A percentile compares a stretch with the other conserved stretches of the same genome.
Conservation (phyloP, 2,888 invertebrate genomes). For the Meandrusa payeni region DNA sequence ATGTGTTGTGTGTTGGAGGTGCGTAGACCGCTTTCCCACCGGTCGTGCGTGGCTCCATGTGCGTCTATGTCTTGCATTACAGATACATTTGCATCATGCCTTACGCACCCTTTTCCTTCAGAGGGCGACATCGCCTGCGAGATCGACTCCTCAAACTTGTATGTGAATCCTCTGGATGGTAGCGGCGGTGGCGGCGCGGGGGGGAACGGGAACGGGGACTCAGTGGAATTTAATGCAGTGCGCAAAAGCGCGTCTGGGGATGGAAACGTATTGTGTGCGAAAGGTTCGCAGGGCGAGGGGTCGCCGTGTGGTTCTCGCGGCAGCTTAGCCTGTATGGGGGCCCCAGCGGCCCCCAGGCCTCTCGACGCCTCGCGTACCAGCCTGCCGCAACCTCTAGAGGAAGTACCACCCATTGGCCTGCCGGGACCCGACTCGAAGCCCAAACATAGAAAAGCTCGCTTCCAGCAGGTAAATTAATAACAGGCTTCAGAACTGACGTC, state of each 20-base stretch:
- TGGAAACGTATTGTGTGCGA: slow-evolving; percentile 83
- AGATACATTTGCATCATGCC: slow-evolving; percentile 97
- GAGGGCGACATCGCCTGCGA: slow-evolving; percentile 88
- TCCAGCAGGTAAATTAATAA: slow-evolving; percentile 86
- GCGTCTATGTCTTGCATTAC: slow-evolving; percentile 85
- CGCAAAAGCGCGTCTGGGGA: slow-evolving; percentile 92
- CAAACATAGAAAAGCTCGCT: slow-evolving; percentile 92
- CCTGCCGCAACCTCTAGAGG: slow-evolving; percentile 61
- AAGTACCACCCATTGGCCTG: slow-evolving; percentile 76
- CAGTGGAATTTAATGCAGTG: slow-evolving; percentile 80
- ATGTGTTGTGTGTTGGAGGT: slow-evolving; percentile 28
- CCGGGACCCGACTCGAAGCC: slow-evolving; percentile 79
- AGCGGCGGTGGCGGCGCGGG: slow-evolving; percentile 68
- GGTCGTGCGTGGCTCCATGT: slow-evolving; percentile 66
- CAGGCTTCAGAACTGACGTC: slow-evolving; percentile 24
- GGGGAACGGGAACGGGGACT: slow-evolving; percentile 38
- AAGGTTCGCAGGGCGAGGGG: slow-evolving; percentile 77
- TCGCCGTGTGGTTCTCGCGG: slow-evolving; percentile 69
- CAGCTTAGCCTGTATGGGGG: slow-evolving; percentile 61
- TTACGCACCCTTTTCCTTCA: slow-evolving; percentile 96
- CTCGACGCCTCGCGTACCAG: slow-evolving; percentile 68
- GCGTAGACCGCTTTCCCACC: slow-evolving; percentile 38
- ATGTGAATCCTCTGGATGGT: slow-evolving; percentile 93
- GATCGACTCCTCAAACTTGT: slow-evolving; percentile 90
- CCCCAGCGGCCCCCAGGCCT: slow-evolving; percentile 37